These are phyloP conservation scores for Hypolimnas misippus DNA, from an alignment of 2,888 invertebrate species.

Conservation along the genomic window DNA sequence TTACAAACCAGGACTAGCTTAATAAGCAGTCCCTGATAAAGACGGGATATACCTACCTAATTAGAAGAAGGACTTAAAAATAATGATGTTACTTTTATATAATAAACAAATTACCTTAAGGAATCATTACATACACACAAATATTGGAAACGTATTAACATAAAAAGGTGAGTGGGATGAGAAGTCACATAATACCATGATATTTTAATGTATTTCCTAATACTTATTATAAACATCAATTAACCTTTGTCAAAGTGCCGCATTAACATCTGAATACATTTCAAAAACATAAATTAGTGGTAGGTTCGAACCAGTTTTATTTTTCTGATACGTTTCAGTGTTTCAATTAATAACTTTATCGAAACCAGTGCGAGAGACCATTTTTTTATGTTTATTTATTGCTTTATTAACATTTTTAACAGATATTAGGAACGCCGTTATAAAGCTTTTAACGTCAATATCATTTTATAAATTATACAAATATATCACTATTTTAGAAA, in stretches of 20 bases:
- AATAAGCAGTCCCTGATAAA: no score
- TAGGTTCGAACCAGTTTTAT: constrained; percentile 38
- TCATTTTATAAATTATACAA: background rate
- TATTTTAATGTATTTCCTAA: constrained; percentile 4
- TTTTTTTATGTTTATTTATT: constrained; percentile 32
- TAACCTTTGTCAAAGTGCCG: constrained; percentile 53
- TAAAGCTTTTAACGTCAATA: constrained; percentile 5
- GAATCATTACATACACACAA: no score
- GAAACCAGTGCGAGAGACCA: constrained; percentile 21
- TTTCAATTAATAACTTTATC: constrained; percentile 26
- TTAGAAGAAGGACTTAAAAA: no score
- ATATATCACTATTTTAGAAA: no score
- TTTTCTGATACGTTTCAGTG: constrained; percentile 3
- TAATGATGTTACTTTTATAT: no score
- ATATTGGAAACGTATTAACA: no score
- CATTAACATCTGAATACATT: constrained; percentile 71
- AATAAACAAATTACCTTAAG: no score
- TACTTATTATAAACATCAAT: constrained; percentile 61
- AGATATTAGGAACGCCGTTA: background rate
- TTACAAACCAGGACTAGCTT: no score
- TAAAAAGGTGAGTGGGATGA: background rate
- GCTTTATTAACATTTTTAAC: constrained; percentile 33
- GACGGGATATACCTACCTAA: no score
- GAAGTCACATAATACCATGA: background rate
- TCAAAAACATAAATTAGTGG: constrained; percentile 60